Evolutionary conservation across 2,888 invertebrate genomes (phyloP).

Genomic region (Serrognathus titanus): DNA sequence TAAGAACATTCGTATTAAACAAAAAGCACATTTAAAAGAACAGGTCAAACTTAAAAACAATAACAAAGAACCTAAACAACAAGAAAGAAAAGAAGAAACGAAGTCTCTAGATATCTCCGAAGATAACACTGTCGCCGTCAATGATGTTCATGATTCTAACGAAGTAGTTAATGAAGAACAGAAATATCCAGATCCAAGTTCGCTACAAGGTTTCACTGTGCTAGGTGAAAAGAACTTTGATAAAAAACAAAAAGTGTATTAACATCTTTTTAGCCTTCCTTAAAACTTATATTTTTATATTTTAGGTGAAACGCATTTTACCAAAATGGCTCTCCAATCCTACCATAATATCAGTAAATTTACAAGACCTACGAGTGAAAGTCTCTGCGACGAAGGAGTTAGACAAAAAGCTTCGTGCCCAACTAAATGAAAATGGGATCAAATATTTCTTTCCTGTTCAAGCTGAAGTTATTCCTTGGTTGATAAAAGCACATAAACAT

Average conservation of each 20-base stretch:
- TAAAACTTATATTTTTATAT: slow-evolving; percentile 25
- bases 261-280: slow-evolving; percentile 1
- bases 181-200: slow-evolving; percentile 19
- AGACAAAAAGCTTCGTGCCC: slow-evolving; percentile 59
- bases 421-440: slow-evolving; percentile 68
- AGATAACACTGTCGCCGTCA: not conserved
- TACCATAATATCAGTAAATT: slow-evolving; percentile 68
- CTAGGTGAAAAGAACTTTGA: slow-evolving; percentile 63
- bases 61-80: slow-evolving; percentile 30
- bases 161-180: slow-evolving; percentile 28
- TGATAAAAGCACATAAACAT: slow-evolving; percentile 61
- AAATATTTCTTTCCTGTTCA: slow-evolving; percentile 83
- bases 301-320: slow-evolving; percentile 70
- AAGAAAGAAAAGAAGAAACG: slow-evolving; percentile 8
- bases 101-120: not conserved
- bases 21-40: slow-evolving; percentile 21
- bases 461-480: slow-evolving; percentile 71
- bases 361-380: slow-evolving; percentile 55
- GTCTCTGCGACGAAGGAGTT: slow-evolving; percentile 60
- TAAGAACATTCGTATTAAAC: slow-evolving; percentile 44
- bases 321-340: slow-evolving; percentile 88
- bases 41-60: slow-evolving; percentile 27
- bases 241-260: slow-evolving; percentile 54
- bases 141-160: not conserved
- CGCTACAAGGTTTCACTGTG: slow-evolving; percentile 59